These are phyloP conservation scores for Oceanites oceanicus DNA, from an alignment of 2,113 vertebrate species.

Conservation along the genomic window DNA sequence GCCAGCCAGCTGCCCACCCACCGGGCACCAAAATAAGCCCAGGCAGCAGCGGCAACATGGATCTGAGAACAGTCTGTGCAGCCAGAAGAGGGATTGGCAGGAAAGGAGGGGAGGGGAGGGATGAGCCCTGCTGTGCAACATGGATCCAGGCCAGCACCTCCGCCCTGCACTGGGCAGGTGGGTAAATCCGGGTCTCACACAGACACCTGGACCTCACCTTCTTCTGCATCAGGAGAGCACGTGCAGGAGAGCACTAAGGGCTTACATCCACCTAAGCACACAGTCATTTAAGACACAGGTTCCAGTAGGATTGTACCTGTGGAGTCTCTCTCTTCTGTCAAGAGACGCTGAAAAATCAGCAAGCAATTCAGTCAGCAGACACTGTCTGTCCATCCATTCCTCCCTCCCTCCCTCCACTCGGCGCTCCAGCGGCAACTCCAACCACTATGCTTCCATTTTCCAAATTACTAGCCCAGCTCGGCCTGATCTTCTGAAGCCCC, in stretches of 20 bases:
- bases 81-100: background rate
- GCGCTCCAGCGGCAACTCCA: background rate
- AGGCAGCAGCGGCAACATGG: background rate
- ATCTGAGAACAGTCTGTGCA: background rate
- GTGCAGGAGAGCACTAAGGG: background rate
- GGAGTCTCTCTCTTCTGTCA: background rate
- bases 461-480: background rate
- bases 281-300: background rate
- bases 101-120: background rate
- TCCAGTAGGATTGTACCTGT: background rate
- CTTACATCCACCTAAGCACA: background rate
- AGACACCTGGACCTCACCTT: background rate
- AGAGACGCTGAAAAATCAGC: background rate
- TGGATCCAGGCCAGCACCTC: background rate
- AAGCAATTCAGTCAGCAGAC: background rate
- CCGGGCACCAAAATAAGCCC: background rate
- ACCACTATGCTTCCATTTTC: background rate
- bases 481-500: background rate
- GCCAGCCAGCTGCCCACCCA: slow-evolving; percentile 34
- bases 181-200: background rate
- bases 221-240: background rate
- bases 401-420: background rate
- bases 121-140: background rate
- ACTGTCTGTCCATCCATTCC: background rate
- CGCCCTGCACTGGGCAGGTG: fast-evolving